Base-by-base conservation (phyloP, 2,113 vertebrate species). In the Tetraodon nigroviridis region DNA sequence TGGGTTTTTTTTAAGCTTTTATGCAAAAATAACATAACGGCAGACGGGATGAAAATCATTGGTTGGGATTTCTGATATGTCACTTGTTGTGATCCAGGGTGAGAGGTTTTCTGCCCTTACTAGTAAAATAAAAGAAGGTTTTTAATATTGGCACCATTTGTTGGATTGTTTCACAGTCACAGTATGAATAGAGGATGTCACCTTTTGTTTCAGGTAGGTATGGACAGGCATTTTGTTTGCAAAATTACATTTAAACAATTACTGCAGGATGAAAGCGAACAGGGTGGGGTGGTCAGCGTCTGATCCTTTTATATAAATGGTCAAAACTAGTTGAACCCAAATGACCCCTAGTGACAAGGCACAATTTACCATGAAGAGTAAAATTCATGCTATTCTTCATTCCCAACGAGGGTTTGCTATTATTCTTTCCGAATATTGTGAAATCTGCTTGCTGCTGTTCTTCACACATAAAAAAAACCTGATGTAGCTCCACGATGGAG, bases 1-100 rank as follows among this genome's bases (percentile, higher is more conserved):
- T 68, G 82, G 57, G 76, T 84, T 80, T 74, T 86, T 89, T 45
- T n/a, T 45, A 44, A 21, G n/a, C 51, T 16, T 42, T 3, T n/a
- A 1, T 37, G 63, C 61, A 48, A 57, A 45, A 66, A 45, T 6
- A 59, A 67, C 48, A 67, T 52, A 61, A 55, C 58, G 58, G 64
- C 53, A 59, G 27, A 58, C 18, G 46, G 59, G 56, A 61, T 44
- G 71, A 46, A 24, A 65, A 76, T 76, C 72, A 70, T 74, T 32
- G 72, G 66, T 58, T 21, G 72, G 80, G 82, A 82, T 75, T 73
- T 64, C 64, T 80, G 83, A 82, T 73, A 80, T 86, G 79, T 86
- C 86, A 79, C 55, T 61, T 80, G 59, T 80, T 87, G 87, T 86
- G 81, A 87, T 84, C 75, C n/a, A 66, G 67, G 75, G 79, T 79